Evolutionary conservation across 2,113 vertebrate genomes (phyloP).

Genomic region (Phrynosoma blainvillii): DNA sequence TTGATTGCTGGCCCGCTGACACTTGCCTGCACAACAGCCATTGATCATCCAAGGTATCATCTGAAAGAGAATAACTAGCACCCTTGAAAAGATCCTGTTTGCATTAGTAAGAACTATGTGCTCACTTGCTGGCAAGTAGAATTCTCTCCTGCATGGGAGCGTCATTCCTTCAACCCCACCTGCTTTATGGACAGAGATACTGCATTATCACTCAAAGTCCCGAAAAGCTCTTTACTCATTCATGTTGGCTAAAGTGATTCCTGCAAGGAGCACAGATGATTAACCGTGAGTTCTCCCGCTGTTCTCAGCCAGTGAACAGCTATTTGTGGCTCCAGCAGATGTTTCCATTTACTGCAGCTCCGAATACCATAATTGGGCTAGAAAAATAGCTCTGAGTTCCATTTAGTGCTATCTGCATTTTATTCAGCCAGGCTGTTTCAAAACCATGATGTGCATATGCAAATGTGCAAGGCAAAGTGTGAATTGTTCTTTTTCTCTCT

Average conservation of each 20-base stretch:
- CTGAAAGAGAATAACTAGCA: neutral
- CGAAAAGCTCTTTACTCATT: constrained; percentile 32
- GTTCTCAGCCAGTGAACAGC: constrained; percentile 39
- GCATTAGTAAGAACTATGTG: neutral
- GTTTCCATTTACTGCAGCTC: constrained; percentile 48
- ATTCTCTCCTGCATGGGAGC: constrained; percentile 8
- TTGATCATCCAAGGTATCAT: neutral
- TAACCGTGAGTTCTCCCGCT: constrained; percentile 42
- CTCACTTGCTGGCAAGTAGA: constrained; percentile 6
- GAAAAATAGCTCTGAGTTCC: constrained; percentile 54
- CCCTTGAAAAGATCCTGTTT: constrained; percentile 1
- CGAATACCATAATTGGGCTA: constrained; percentile 54
- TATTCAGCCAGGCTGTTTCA: constrained; percentile 24
- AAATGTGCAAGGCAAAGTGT: constrained; percentile 14
- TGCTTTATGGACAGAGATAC: neutral
- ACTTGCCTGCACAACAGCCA: neutral
- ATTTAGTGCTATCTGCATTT: constrained; percentile 50
- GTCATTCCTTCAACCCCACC: neutral
- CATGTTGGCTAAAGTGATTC: constrained; percentile 31
- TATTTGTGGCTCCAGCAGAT: constrained; percentile 47
- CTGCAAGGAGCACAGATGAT: constrained; percentile 45
- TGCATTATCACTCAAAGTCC: constrained; percentile 3
- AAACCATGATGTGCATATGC: constrained; percentile 6
- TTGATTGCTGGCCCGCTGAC: neutral
- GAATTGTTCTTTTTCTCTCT: neutral